Evolutionary conservation across 2,113 vertebrate species (phyloP).

Genomic region (Plectropomus leopardus): DNA sequence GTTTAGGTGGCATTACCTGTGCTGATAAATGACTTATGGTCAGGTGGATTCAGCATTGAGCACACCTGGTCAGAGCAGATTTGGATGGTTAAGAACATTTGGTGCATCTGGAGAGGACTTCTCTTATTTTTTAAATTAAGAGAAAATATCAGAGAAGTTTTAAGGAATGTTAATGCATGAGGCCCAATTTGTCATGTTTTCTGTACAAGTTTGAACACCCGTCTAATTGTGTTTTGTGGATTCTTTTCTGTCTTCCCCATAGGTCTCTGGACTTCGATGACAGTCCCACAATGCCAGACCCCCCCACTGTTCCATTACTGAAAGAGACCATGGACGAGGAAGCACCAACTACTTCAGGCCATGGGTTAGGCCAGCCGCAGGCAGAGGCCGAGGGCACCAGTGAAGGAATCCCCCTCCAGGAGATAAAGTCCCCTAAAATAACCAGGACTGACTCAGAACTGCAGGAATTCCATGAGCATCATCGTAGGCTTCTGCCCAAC

Average conservation of each 20-base stretch:
- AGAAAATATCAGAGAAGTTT: too few relatives aligned
- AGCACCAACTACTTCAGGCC: slow-evolving; percentile 33
- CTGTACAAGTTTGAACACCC: background rate
- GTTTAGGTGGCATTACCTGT: too few relatives aligned
- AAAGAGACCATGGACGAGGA: slow-evolving; percentile 47
- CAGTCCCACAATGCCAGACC: slow-evolving; percentile 38
- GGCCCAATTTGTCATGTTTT: background rate
- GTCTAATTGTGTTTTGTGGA: background rate
- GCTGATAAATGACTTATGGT: too few relatives aligned
- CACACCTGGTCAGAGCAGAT: too few relatives aligned
- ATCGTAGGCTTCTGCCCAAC: slow-evolving; percentile 85
- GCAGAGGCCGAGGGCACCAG: background rate
- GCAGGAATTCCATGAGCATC: slow-evolving; percentile 72
- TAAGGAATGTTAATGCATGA: too few relatives aligned
- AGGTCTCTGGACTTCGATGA: slow-evolving; percentile 74
- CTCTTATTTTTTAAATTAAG: too few relatives aligned
- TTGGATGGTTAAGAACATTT: too few relatives aligned
- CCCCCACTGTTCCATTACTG: slow-evolving; percentile 56
- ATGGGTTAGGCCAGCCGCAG: slow-evolving; percentile 13
- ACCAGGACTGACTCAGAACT: slow-evolving; percentile 49
- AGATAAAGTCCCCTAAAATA: background rate
- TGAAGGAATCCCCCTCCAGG: slow-evolving; percentile 27
- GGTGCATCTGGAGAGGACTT: too few relatives aligned
- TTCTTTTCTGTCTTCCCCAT: background rate
- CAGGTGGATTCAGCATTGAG: too few relatives aligned